Base-by-base conservation (phyloP, 2,113 vertebrate genomes). In the Halichoeres trimaculatus region DNA sequence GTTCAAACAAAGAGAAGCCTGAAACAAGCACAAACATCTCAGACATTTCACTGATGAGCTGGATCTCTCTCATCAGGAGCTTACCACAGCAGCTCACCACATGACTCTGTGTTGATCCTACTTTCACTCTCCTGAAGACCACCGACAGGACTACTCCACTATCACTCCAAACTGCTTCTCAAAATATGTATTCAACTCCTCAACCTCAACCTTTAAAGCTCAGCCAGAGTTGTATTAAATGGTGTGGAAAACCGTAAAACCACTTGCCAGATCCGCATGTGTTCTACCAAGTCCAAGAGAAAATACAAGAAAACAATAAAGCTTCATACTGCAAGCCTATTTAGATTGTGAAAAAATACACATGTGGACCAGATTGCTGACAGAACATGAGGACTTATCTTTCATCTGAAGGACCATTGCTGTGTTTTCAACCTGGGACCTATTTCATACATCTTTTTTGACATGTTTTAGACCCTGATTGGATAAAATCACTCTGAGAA, bases 11-110 rank as follows among this genome's bases (percentile, higher is more conserved):
- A 23, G 38, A 69, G 56, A 74, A 36, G 30, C 45, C 26, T 19
- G 59, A 17, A 80, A 59, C 69, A 58, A 2, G 58, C 70, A 77
- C 43, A 41, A 55, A 72, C 23, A 51, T n/a, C 51, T 50, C 14
- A 10, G 36, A 56, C 50, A 57, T 23, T 78, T 30, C 70, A 47
- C 40, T 68, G 17, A 50, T 36, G 12, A 51, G 43, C n/a, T 5
- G 8, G 50, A 41, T 41, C n/a, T 16, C 30, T 10, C 14, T 14
- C 41, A 43, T 53, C 30, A 35, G 38, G 5, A 24, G 59, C 13
- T 20, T 23, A 1, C 38, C 11, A 4, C 43, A 26, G 30, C 30
- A 30, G 30, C 13, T 20, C n/a, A 1, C 38, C 11, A 4, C 43
- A 26, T 48, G 24, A 17, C n/a, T 64, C 47, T 63, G 23, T 30